Base-by-base conservation (phyloP, 2,113 vertebrate genomes). In the Bos indicus region DNA sequence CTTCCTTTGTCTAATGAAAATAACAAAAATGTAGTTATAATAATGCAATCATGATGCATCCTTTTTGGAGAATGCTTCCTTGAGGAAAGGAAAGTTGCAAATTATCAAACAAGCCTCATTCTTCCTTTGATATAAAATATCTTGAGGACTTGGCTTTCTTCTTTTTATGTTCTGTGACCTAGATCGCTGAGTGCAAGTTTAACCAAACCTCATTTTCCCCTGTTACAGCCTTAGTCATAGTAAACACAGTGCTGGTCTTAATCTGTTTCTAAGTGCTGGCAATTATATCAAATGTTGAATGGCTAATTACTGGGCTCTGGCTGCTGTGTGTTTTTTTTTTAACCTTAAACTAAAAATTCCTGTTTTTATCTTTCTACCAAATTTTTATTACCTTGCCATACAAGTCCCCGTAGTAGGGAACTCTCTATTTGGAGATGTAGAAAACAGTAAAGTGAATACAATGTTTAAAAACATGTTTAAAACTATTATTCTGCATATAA, bases 111-210 rank as follows among this genome's bases (percentile, higher is more conserved):
- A 59, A 93, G 54, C 33, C 30, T 92, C 74, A 71, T 33, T 28
- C 26, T 23, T 90, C 15, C 67, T 54, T 71, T 82, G 60, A 52
- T 83, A 80, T 71, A n/a, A 91, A 60, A 28, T 82, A 13, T 96
- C 48, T 86, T 95, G 92, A 81, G 59, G 19, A 87, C 33, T 54
- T 60, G 12, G 11, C 74, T 85, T 59, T 48, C 52, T 96, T 83
- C 84, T 87, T 95, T 92, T 92, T 85, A 46, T 54, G 82, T 43
- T 86, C 67, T 81, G 62, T 95, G 67, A 91, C 43, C 89, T 93
- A 94, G 94, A 89, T 91, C 59, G 2, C 46, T 51, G 57, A 91
- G 33, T 30, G 48, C 51, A 77, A 25, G 11, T n/a, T 52, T 62
- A 74, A 71, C 48, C 36, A 83, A 81, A 56, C n/a, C n/a, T 90